Percentiles rank a stretch among this genome's conserved stretches.
phyloP scores from a whole-genome alignment of 2,113 vertebrate species.

The Spilogale gracilis region DNA sequence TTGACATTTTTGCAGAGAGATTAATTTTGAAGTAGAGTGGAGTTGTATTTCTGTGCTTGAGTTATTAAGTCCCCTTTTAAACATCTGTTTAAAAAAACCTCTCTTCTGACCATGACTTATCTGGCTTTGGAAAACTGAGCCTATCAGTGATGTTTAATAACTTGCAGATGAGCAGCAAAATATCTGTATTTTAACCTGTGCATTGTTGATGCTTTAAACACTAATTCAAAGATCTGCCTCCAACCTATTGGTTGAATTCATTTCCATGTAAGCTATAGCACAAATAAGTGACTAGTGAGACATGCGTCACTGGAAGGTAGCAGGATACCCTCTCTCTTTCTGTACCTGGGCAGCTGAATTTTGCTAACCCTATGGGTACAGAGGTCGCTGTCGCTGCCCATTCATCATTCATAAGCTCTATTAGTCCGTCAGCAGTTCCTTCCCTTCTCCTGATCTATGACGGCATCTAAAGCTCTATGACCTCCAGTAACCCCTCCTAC shows the following conservation, averaged over 20 bases:
- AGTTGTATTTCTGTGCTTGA: constrained; percentile 64
- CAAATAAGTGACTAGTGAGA: not conserved
- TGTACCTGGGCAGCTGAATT: not conserved
- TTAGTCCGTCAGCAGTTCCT: not conserved
- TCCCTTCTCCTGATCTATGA: not conserved
- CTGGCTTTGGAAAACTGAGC: not conserved
- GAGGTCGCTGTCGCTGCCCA: not conserved
- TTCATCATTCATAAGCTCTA: not conserved
- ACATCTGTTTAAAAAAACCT: constrained; percentile 55
- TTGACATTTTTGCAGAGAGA: constrained; percentile 63
- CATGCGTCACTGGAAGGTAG: not conserved
- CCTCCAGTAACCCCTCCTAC: not conserved
- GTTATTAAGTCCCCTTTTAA: constrained; percentile 11
- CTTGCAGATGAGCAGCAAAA: not conserved
- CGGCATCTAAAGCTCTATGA: not conserved
- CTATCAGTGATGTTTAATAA: not conserved
- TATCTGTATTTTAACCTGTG: not conserved
- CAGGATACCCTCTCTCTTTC: not conserved
- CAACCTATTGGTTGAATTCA: not conserved
- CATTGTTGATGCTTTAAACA: not conserved
- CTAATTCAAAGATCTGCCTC: not conserved
- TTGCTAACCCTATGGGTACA: not conserved
- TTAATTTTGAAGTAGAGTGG: constrained; percentile 76
- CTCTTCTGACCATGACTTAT: not conserved
- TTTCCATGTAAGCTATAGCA: not conserved